Evolutionary conservation across 2,797 vertebrate genomes (phyloP), one percentile per base, ranked within the genome.

Genomic region (Sebastes iracundus): DNA sequence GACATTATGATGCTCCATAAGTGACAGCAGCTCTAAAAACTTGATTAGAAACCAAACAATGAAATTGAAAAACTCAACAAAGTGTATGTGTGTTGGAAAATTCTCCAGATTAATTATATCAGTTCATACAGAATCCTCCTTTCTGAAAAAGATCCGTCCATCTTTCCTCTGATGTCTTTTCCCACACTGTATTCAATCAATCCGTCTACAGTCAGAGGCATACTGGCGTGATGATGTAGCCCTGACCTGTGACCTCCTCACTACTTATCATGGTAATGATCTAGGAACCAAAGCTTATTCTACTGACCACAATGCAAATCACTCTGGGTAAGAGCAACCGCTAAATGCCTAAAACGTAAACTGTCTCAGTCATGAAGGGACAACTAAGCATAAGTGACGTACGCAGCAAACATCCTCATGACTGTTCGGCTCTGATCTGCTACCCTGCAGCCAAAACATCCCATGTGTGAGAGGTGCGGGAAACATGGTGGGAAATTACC

Each of bases 401-500:
- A 30, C 4, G 58, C 64, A n/a, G 49, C 70, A 80, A 79, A 81
- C 79, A 87, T 84, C 70, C 62, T 22, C 6, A 52, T 70, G 80
- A 87, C 69, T 83, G 33, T 42, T 63, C 59, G 5, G 18, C 72
- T 63, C 33, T 65, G 68, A 77, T 82, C 16, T 30, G 30, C 4
- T 18, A 61, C 38, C 38, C 53, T 28, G 32, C 55, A 73, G 81
- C 28, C 84, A 82, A 77, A 83, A 56, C 59, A 88, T 87, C 82
- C 80, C 83, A 77, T 46, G 76, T 66, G 71, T 70, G 72, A 87
- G 84, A 82, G 46, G 18, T 80, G 71, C 12, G 71, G 84, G 85
- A 91, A 87, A 56, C 58, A 60, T 1, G 12, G 38, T 73, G 81
- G 78, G 82, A 90, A 88, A 87, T 84, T 69, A 90, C 85, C 66